Conservation (phyloP, 2,888 invertebrate species). For the Thelaira solivaga region DNA sequence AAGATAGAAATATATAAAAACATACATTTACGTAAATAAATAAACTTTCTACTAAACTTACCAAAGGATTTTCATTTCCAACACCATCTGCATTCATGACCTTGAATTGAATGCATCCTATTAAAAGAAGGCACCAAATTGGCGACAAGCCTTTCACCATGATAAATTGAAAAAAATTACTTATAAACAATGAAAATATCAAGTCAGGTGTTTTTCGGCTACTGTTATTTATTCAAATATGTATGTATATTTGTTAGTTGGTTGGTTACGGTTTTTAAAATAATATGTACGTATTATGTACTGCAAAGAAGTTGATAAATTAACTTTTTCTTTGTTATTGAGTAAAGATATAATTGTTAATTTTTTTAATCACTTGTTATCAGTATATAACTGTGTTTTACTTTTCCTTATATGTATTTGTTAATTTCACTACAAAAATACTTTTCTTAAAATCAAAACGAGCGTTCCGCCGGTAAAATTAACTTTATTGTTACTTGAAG, state of each 20-base stretch:
- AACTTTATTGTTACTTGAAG: conserved; percentile 20
- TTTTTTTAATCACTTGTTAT: conserved; percentile 35
- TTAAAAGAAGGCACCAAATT: conserved; percentile 49
- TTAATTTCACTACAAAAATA: neutral
- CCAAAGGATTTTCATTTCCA: conserved; percentile 52
- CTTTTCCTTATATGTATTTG: neutral
- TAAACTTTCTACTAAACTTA: conserved; percentile 6
- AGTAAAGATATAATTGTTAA: conserved; percentile 41
- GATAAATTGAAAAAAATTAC: conserved; percentile 4
- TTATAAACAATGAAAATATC: neutral
- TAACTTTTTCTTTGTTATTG: neutral
- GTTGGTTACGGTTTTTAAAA: neutral
- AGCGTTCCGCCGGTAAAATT: conserved; percentile 33
- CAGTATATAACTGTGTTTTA: conserved; percentile 9
- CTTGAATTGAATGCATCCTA: conserved; percentile 53
- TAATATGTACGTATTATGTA: neutral
- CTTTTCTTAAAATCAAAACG: neutral
- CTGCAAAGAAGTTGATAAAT: neutral
- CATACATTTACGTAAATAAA: neutral
- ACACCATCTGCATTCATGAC: conserved; percentile 32
- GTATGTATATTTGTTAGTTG: neutral
- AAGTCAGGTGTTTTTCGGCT: conserved; percentile 1
- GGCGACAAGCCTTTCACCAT: conserved; percentile 36
- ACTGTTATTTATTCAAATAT: neutral
- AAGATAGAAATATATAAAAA: neutral